A percentile compares a stretch with the other conserved stretches of the same genome.
Evolutionary conservation across 1,140 invertebrate genomes (phyloP).

Genomic region (Conus ventricosus): DNA sequence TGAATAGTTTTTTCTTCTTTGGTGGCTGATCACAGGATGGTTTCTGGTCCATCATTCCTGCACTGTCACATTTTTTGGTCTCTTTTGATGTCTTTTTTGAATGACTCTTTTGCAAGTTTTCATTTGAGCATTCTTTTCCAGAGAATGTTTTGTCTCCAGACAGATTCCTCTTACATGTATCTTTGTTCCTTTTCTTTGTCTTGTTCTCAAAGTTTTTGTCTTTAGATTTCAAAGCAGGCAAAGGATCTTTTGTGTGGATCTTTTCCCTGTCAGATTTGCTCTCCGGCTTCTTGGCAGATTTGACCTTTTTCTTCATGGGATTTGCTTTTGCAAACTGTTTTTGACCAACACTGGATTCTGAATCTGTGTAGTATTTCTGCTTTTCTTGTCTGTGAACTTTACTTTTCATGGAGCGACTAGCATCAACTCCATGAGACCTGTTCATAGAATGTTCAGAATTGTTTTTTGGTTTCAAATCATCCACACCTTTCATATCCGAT

Average conservation of each 20-base stretch:
- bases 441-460: not conserved
- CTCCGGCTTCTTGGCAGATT: not conserved
- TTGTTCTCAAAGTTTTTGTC: not conserved
- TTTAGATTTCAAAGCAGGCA: not conserved
- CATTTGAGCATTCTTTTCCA: no score
- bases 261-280: not conserved
- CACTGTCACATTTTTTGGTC: not conserved
- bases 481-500: not conserved
- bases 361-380: not conserved
- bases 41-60: not conserved
- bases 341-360: not conserved
- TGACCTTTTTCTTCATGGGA: not conserved
- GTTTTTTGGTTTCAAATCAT: not conserved
- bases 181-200: not conserved
- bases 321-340: not conserved
- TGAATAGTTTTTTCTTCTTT: slow-evolving; percentile 16
- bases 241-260: not conserved
- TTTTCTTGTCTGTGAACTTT: not conserved
- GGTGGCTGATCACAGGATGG: not conserved
- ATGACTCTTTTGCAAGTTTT: no score
- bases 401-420: not conserved
- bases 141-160: not conserved
- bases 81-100: no score
- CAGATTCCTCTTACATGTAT: not conserved
- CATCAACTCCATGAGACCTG: not conserved